These are phyloP conservation scores for Bombus balteatus DNA, from an alignment of 1,140 invertebrate genomes.

Conservation along the genomic window DNA sequence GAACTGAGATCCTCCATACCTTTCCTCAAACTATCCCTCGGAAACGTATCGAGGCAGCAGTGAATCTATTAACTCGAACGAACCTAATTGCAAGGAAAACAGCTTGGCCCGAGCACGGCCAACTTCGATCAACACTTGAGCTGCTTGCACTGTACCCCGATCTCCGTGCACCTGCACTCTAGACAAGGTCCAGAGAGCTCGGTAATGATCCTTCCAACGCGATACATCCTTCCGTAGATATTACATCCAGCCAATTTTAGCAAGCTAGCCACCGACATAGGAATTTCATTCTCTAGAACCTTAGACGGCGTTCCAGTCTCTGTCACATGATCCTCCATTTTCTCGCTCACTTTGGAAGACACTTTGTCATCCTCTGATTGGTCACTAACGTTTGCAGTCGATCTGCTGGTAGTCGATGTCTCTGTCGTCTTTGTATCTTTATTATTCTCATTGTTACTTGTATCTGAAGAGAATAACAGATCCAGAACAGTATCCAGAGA, in stretches of 20 bases:
- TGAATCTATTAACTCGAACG: constrained; percentile 16
- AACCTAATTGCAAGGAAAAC: constrained; percentile 22
- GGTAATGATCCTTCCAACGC: constrained; percentile 91
- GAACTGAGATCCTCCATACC: neutral
- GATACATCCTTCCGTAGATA: constrained; percentile 95
- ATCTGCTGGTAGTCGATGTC: neutral
- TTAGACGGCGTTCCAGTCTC: constrained; percentile 58
- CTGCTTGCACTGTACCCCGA: constrained; percentile 92
- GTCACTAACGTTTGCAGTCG: neutral
- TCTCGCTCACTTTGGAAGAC: constrained; percentile 53
- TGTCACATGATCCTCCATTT: constrained; percentile 48
- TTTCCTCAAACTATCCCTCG: neutral
- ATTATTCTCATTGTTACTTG: neutral
- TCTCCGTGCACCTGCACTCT: constrained; percentile 93
- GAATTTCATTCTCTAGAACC: constrained; percentile 62
- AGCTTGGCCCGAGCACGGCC: neutral
- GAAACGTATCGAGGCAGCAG: constrained; percentile 3
- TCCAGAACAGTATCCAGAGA: constrained; percentile 85
- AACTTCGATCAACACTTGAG: constrained; percentile 85
- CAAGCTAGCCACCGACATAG: constrained; percentile 80
- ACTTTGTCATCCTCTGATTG: neutral
- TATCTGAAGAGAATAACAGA: constrained; percentile 81
- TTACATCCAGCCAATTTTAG: constrained; percentile 94
- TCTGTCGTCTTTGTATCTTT: constrained; percentile 11
- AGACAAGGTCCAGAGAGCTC: constrained; percentile 92